A percentile compares a stretch with the other conserved stretches of the same genome.
Evolutionary conservation across 2,888 invertebrate species (phyloP).

Genomic region (Scaptomyza cyrtandrae): DNA sequence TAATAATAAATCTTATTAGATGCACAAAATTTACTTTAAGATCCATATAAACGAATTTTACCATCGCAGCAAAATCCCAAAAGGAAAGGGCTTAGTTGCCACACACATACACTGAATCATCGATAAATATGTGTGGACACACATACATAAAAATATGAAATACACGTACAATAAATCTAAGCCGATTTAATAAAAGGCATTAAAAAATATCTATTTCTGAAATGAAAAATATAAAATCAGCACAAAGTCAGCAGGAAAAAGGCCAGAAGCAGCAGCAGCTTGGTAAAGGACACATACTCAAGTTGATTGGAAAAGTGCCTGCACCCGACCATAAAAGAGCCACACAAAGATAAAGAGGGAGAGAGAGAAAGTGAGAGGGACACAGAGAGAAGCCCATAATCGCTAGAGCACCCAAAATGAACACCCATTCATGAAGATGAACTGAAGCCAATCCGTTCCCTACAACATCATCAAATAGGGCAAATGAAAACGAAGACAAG

Average conservation of each 20-base stretch:
- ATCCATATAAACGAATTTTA: slow-evolving; percentile 68
- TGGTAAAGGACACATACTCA: slow-evolving; percentile 57
- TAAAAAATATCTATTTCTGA: slow-evolving; percentile 75
- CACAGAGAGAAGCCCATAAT: slow-evolving; percentile 45
- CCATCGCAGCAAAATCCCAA: slow-evolving; percentile 48
- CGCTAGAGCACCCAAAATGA: slow-evolving; percentile 60
- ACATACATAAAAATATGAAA: slow-evolving; percentile 38
- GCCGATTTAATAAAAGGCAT: slow-evolving; percentile 81
- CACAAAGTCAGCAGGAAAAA: slow-evolving; percentile 68
- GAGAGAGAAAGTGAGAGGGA: neutral
- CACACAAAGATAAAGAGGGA: slow-evolving; percentile 7
- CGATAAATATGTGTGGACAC: slow-evolving; percentile 6
- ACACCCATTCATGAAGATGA: slow-evolving; percentile 42
- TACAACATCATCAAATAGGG: slow-evolving; percentile 56
- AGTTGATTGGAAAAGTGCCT: slow-evolving; percentile 75
- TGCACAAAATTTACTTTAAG: slow-evolving; percentile 63
- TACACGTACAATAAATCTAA: slow-evolving; percentile 73
- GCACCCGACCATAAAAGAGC: slow-evolving; percentile 26
- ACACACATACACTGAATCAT: slow-evolving; percentile 16
- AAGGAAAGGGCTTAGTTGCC: slow-evolving; percentile 56
- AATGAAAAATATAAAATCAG: slow-evolving; percentile 74
- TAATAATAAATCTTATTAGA: slow-evolving; percentile 65
- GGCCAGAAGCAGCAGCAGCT: slow-evolving; percentile 45
- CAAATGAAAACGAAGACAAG: slow-evolving; percentile 37
- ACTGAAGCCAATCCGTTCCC: slow-evolving; percentile 33